phyloP scores from a whole-genome alignment of 1,140 invertebrate genomes.

The Tetragnatha versicolor region DNA sequence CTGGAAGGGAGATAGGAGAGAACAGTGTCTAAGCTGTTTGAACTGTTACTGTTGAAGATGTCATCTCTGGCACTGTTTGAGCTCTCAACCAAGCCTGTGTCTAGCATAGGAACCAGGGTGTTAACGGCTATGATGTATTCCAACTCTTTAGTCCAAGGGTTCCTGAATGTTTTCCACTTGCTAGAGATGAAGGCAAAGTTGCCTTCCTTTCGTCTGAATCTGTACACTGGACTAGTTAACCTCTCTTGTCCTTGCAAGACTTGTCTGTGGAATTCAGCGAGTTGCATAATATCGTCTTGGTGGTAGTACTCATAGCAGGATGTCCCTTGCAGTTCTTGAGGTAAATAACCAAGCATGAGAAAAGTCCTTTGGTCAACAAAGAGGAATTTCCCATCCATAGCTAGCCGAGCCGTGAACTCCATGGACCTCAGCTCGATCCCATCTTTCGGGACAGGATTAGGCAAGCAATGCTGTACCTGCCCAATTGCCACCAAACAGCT shows the following conservation, averaged over 20 bases:
- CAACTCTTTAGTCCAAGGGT: constrained; percentile 91
- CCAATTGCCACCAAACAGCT: constrained; percentile 71
- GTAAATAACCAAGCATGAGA: constrained; percentile 85
- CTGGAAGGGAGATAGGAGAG: constrained; percentile 43
- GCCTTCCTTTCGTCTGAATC: constrained; percentile 80
- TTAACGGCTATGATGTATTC: constrained; percentile 89
- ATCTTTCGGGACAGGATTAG: constrained; percentile 73
- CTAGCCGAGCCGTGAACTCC: constrained; percentile 73
- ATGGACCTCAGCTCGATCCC: constrained; percentile 66
- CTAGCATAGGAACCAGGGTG: constrained; percentile 70
- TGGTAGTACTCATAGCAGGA: constrained; percentile 94
- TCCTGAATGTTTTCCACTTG: constrained; percentile 85
- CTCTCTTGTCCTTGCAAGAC: constrained; percentile 49
- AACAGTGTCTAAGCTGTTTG: constrained; percentile 54
- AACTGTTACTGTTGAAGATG: constrained; percentile 43
- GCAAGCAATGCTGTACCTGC: constrained; percentile 52
- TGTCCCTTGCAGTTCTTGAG: constrained; percentile 89
- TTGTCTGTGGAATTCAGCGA: constrained; percentile 85
- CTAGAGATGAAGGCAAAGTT: constrained; percentile 77
- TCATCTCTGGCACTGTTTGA: constrained; percentile 38
- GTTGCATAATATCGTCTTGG: constrained; percentile 79
- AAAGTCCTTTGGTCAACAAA: constrained; percentile 83
- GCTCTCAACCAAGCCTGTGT: constrained; percentile 43
- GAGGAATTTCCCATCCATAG: constrained; percentile 71
- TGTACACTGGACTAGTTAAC: constrained; percentile 69